Percentiles rank a stretch among this genome's conserved stretches.
Conservation (phyloP, 2,888 invertebrate genomes). For the Dryobotodes eremita region DNA sequence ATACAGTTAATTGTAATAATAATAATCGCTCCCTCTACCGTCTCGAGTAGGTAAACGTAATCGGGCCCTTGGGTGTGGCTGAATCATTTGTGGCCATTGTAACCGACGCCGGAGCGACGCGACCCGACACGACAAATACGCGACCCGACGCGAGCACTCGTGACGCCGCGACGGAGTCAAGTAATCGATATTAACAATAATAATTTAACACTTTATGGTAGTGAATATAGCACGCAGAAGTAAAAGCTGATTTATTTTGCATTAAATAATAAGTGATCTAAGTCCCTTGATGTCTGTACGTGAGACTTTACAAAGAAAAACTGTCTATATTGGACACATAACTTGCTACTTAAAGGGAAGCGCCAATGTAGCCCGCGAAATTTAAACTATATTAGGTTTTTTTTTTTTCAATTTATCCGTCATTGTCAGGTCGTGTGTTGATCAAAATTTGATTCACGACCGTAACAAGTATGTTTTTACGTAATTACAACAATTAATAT, state of each 20-base stretch:
- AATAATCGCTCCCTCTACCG: constrained; percentile 13
- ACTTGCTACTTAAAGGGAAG: neutral
- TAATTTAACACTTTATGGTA: constrained; percentile 12
- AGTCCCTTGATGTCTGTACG: neutral
- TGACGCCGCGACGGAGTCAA: constrained; percentile 75
- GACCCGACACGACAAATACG: neutral
- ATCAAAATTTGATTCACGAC: no score
- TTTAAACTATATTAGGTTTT: no score
- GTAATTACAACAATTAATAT: no score
- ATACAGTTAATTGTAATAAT: constrained; percentile 21
- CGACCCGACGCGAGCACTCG: neutral
- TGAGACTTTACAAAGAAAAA: neutral
- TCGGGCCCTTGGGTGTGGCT: constrained; percentile 79
- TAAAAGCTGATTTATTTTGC: neutral
- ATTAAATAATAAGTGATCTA: neutral
- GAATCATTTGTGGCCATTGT: constrained; percentile 80
- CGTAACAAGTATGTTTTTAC: no score
- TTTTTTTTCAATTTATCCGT: no score
- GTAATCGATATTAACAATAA: constrained; percentile 56
- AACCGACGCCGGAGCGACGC: neutral
- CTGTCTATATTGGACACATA: neutral
- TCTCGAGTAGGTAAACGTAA: constrained; percentile 73
- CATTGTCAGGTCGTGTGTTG: no score
- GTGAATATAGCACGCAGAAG: neutral
- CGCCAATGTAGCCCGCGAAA: no score